These are phyloP conservation scores for Cyprinodon tularosa DNA, from an alignment of 2,113 vertebrate species.

Conservation along the genomic window DNA sequence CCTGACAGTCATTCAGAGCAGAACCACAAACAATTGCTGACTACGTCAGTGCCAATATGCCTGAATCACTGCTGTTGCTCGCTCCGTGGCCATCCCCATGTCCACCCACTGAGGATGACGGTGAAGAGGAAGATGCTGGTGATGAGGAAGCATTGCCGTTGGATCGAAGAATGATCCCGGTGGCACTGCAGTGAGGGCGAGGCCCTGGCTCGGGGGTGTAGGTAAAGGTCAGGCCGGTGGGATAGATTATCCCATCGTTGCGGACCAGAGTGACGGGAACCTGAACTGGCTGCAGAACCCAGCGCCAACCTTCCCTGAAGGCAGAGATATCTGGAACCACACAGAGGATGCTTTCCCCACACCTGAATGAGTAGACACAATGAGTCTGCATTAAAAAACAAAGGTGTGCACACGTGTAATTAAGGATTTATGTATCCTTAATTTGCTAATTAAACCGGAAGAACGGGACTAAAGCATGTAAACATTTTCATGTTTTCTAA, in stretches of 20 bases:
- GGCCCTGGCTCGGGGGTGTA: slow-evolving; percentile 97
- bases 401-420: background rate
- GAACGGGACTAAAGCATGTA: too few species aligned
- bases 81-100: slow-evolving; percentile 80
- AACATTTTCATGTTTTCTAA: too few species aligned
- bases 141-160: slow-evolving; percentile 87
- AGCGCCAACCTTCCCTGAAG: slow-evolving; percentile 96
- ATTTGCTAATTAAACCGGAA: too few species aligned
- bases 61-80: slow-evolving; percentile 86
- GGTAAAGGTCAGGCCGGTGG: slow-evolving; percentile 96
- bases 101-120: slow-evolving; percentile 80
- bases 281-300: slow-evolving; percentile 96
- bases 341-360: slow-evolving; percentile 94
- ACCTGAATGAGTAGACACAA: slow-evolving; percentile 72
- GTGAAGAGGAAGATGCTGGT: slow-evolving; percentile 77
- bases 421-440: too few species aligned
- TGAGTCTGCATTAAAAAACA: background rate
- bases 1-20: slow-evolving; percentile 12
- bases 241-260: slow-evolving; percentile 95
- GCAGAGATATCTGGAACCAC: slow-evolving; percentile 98
- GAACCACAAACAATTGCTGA: slow-evolving; percentile 16
- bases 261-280: slow-evolving; percentile 97
- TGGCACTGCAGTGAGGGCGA: slow-evolving; percentile 93
- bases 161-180: slow-evolving; percentile 92
- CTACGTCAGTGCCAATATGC: slow-evolving; percentile 89